Conservation (phyloP, 2,888 invertebrate genomes). For the Eumacrocentrus americanus region DNA sequence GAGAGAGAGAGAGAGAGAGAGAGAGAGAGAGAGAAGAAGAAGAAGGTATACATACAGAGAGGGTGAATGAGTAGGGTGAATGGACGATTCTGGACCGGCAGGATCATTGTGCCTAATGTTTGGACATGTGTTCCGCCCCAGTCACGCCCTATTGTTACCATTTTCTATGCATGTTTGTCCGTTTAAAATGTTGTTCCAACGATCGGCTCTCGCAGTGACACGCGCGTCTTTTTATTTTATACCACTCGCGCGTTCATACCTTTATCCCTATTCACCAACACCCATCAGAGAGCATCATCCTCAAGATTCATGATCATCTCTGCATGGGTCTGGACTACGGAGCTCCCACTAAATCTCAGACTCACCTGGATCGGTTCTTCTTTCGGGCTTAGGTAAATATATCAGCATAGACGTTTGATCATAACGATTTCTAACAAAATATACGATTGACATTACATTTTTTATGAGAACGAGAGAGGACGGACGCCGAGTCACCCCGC, state of each 20-base stretch:
- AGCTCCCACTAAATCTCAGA: neutral
- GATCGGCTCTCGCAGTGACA: conserved; percentile 32
- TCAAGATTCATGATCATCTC: neutral
- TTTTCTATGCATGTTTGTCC: conserved; percentile 58
- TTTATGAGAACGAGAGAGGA: no score
- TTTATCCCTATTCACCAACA: neutral
- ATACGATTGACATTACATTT: neutral
- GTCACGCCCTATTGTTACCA: conserved; percentile 60
- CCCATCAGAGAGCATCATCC: neutral
- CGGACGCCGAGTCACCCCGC: no score
- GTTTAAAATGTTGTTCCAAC: conserved; percentile 58
- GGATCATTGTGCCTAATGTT: conserved; percentile 59
- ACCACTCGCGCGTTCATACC: neutral
- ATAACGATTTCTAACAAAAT: neutral
- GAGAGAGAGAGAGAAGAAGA: conserved; percentile 16
- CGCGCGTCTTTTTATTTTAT: conserved; percentile 30
- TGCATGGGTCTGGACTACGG: neutral
- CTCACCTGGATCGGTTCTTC: neutral
- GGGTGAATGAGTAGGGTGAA: conserved; percentile 35
- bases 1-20: conserved; percentile 22
- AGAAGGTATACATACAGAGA: conserved; percentile 18
- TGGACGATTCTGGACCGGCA: conserved; percentile 49
- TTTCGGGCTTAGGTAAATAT: no score
- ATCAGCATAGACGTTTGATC: neutral
- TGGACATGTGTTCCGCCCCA: conserved; percentile 62